Evolutionary conservation across 1,140 invertebrate genomes (phyloP), one percentile per base, ranked within the genome.

Genomic region (Drosophila nebulosa): DNA sequence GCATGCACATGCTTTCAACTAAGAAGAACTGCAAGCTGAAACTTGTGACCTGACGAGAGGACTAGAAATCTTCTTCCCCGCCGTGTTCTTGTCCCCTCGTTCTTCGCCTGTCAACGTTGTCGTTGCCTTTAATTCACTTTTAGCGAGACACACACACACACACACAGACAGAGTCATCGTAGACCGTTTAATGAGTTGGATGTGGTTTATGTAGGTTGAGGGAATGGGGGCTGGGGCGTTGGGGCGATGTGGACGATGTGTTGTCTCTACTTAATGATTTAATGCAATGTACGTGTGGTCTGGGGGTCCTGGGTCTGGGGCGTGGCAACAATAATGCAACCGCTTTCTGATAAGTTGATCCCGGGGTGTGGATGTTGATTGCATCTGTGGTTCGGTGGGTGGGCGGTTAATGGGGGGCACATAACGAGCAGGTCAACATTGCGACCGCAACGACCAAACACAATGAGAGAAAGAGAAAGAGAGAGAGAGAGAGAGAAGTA

Each of bases 211-310:
- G n/a, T n/a, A n/a, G n/a, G n/a, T n/a, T n/a, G n/a, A n/a, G n/a
- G n/a, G n/a, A n/a, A n/a, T n/a, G n/a, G n/a, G n/a, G n/a, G n/a
- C n/a, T n/a, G n/a, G n/a, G n/a, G n/a, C n/a, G n/a, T n/a, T n/a
- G 51, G 52, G 27, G 12, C 27, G 22, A 55, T 39, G 58, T 42
- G n/a, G n/a, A 21, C 51, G 59, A 26, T 66, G 53, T 66, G 68
- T 61, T 52, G 72, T 62, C 68, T 59, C 71, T 68, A 64, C 66
- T 80, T 85, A 85, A 86, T 86, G 77, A 80, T 70, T 80, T 86
- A 85, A 84, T 84, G 80, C 80, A 84, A 69, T 74, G 67, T 70
- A 76, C 71, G 74, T 75, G 69, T 63, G 69, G 30, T 39, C 57
- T 66, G 53, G 39, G 61, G 56, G 74, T 30, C 2, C 72, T 81